These are phyloP conservation scores for Peromyscus eremicus DNA, from an alignment of 2,797 vertebrate genomes.

Conservation along the genomic window DNA sequence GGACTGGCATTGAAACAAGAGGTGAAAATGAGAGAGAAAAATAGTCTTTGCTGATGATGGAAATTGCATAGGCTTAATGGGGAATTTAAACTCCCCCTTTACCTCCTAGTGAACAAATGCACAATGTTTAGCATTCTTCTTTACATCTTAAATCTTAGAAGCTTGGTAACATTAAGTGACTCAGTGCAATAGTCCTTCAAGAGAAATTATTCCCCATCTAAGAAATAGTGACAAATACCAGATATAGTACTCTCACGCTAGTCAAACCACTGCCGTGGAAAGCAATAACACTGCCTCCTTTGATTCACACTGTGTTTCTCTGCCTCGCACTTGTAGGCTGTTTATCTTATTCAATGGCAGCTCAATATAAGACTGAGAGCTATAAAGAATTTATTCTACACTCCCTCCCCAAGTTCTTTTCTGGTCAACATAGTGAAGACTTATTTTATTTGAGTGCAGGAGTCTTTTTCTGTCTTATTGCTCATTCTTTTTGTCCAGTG, in stretches of 20 bases:
- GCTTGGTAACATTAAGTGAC: slow-evolving; percentile 76
- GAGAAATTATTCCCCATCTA: slow-evolving; percentile 79
- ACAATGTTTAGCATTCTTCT: slow-evolving; percentile 72
- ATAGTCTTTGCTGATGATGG: slow-evolving; percentile 42
- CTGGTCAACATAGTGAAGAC: slow-evolving; percentile 70
- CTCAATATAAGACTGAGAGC: slow-evolving; percentile 75
- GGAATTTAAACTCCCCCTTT: slow-evolving; percentile 64
- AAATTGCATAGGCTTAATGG: slow-evolving; percentile 63
- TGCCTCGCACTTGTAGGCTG: slow-evolving; percentile 69
- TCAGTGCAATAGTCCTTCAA: slow-evolving; percentile 75
- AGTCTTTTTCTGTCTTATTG: slow-evolving; percentile 41
- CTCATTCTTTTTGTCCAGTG: slow-evolving; percentile 57
- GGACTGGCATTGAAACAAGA: background rate
- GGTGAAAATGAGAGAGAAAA: background rate
- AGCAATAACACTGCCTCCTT: slow-evolving; percentile 78
- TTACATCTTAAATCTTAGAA: slow-evolving; percentile 83
- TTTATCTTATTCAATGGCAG: slow-evolving; percentile 83
- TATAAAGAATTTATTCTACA: slow-evolving; percentile 81
- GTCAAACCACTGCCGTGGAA: slow-evolving; percentile 61
- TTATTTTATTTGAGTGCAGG: slow-evolving; percentile 71
- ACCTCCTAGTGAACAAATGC: slow-evolving; percentile 65
- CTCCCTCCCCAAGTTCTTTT: slow-evolving; percentile 68
- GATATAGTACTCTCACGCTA: slow-evolving; percentile 60
- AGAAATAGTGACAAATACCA: slow-evolving; percentile 77
- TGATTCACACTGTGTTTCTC: slow-evolving; percentile 79